A percentile compares a stretch with the other conserved stretches of the same genome.
Conservation (phyloP, 2,797 vertebrate genomes). For the Microctenopoma lineatum region DNA sequence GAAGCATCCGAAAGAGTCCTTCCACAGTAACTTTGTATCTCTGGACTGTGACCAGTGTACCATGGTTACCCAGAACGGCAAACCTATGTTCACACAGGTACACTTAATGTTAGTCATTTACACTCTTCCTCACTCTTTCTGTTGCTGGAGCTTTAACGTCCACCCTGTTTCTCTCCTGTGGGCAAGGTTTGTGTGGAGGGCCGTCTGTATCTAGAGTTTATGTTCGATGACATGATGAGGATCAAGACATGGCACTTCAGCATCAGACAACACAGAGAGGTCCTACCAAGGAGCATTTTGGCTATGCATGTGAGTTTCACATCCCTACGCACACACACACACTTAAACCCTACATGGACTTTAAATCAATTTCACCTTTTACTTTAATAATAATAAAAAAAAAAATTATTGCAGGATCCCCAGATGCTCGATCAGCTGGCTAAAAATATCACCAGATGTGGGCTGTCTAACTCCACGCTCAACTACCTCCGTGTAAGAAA, state of each 20-base stretch:
- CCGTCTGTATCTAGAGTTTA: constrained; percentile 96
- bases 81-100: constrained; percentile 99
- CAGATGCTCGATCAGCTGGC: constrained; percentile 99
- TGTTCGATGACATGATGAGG: constrained; percentile 99
- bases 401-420: constrained; percentile 86
- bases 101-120: not conserved
- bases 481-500: constrained; percentile 99
- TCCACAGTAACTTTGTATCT: constrained; percentile 98
- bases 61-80: constrained; percentile 99
- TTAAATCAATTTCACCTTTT: not conserved
- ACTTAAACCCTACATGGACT: not conserved
- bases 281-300: constrained; percentile 97
- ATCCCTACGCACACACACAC: not conserved
- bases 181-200: constrained; percentile 96
- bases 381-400: not conserved
- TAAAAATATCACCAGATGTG: constrained; percentile 99
- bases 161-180: not conserved
- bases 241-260: constrained; percentile 99
- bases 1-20: constrained; percentile 98
- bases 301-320: constrained; percentile 94
- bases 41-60: constrained; percentile 99
- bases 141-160: not conserved
- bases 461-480: constrained; percentile 98
- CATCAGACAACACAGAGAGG: constrained; percentile 98
- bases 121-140: not conserved